A percentile compares a stretch with the other conserved stretches of the same genome.
Evolutionary conservation across 2,888 invertebrate species (phyloP).

Genomic region (Aspidiotus rigidus): DNA sequence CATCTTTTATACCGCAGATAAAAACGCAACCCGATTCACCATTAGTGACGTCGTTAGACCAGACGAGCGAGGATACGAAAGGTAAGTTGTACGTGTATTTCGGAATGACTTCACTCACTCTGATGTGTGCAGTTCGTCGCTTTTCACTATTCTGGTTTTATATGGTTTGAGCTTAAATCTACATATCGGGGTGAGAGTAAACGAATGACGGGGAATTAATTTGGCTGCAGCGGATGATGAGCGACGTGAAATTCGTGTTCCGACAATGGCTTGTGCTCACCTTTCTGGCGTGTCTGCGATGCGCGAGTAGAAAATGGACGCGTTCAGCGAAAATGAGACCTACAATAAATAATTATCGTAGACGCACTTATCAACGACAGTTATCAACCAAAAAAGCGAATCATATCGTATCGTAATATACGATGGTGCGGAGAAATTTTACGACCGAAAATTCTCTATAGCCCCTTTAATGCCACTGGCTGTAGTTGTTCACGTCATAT

Average conservation of each 20-base stretch:
- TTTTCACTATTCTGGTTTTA: no score
- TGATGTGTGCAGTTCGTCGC: no score
- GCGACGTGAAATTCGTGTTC: background rate
- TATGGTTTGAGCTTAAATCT: no score
- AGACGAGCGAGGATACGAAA: background rate
- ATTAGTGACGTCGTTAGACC: background rate
- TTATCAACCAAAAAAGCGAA: background rate
- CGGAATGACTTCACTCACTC: no score
- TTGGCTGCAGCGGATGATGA: constrained; percentile 1
- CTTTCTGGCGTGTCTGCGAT: background rate
- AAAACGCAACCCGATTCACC: constrained; percentile 4
- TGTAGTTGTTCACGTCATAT: no score
- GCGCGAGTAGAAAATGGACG: background rate
- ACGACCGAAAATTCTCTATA: background rate
- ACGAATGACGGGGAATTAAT: constrained; percentile 2
- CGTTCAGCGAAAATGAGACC: constrained; percentile 7
- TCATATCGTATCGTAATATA: background rate
- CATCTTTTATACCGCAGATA: background rate
- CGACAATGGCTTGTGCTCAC: background rate
- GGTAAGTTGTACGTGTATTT: background rate
- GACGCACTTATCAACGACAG: constrained; percentile 7
- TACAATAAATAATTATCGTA: constrained; percentile 5
- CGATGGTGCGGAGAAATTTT: background rate
- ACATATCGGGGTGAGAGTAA: background rate
- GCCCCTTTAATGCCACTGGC: no score